These are phyloP conservation scores for Loriculus beryllinus DNA, from an alignment of 2,797 vertebrate species.

Conservation along the genomic window DNA sequence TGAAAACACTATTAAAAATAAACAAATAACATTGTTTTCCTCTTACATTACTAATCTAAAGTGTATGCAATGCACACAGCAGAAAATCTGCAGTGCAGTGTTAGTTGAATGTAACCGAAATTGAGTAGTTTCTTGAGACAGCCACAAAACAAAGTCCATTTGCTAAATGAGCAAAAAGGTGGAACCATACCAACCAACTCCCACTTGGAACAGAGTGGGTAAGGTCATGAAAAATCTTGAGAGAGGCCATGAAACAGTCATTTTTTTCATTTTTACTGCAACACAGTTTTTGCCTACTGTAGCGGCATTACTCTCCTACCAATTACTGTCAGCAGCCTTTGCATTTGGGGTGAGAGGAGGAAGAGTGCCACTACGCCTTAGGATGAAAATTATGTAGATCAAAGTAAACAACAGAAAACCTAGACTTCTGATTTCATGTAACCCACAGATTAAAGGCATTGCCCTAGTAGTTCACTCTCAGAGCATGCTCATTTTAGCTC, in stretches of 20 bases:
- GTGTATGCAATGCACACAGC: fast-evolving
- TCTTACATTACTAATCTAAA: neutral
- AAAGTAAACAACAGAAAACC: neutral
- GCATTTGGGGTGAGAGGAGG: neutral
- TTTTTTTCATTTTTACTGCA: neutral
- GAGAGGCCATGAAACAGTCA: neutral
- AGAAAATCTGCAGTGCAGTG: neutral
- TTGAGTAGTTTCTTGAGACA: neutral
- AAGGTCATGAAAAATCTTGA: neutral
- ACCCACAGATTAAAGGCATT: neutral
- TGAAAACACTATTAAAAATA: neutral
- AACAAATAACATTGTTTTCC: neutral
- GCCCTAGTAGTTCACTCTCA: neutral
- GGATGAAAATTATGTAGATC: neutral
- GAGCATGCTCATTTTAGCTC: neutral
- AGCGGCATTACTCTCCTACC: neutral
- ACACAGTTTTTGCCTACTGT: neutral
- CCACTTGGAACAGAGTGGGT: neutral
- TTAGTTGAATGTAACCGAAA: neutral
- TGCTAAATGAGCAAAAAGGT: neutral
- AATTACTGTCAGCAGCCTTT: neutral
- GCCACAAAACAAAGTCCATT: neutral
- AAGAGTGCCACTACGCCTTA: neutral
- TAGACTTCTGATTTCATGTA: neutral
- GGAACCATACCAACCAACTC: neutral